These are phyloP conservation scores for Chaetops frenatus DNA, from an alignment of 2,113 vertebrate genomes.

Conservation along the genomic window DNA sequence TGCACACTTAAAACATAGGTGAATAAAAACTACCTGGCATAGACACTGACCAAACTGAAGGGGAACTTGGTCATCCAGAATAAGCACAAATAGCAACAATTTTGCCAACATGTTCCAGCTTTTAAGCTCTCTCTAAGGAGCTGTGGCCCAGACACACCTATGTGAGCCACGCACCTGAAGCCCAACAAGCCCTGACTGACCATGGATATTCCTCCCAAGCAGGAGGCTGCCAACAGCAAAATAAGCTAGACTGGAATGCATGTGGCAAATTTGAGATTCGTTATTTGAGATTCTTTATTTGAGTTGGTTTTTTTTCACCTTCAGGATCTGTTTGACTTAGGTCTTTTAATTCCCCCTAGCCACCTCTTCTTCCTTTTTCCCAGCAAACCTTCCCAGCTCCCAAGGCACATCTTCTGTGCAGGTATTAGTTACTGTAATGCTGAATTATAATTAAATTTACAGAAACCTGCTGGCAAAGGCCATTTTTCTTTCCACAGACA, in stretches of 20 bases:
- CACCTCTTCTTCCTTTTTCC: not conserved
- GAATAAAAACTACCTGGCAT: not conserved
- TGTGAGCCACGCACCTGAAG: not conserved
- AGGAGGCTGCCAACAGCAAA: not conserved
- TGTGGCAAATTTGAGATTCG: not conserved
- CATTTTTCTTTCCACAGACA: not conserved
- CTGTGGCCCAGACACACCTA: not conserved
- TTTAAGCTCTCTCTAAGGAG: not conserved
- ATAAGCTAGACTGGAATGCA: not conserved
- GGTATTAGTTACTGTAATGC: conserved; percentile 8
- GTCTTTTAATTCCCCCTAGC: not conserved
- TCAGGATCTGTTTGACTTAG: not conserved
- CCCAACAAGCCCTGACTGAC: not conserved
- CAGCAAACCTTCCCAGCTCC: not conserved
- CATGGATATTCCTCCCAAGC: not conserved
- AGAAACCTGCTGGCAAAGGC: conserved; percentile 29
- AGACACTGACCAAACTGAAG: not conserved
- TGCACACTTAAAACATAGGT: not conserved
- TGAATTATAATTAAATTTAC: conserved; percentile 15
- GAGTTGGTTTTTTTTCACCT: not conserved
- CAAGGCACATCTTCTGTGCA: not conserved
- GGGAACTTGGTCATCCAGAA: not conserved
- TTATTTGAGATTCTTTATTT: not conserved
- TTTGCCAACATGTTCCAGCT: not conserved
- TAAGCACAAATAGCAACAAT: not conserved